These are phyloP conservation scores for Aplocera efformata DNA, from an alignment of 2,888 invertebrate genomes.

Conservation along the genomic window DNA sequence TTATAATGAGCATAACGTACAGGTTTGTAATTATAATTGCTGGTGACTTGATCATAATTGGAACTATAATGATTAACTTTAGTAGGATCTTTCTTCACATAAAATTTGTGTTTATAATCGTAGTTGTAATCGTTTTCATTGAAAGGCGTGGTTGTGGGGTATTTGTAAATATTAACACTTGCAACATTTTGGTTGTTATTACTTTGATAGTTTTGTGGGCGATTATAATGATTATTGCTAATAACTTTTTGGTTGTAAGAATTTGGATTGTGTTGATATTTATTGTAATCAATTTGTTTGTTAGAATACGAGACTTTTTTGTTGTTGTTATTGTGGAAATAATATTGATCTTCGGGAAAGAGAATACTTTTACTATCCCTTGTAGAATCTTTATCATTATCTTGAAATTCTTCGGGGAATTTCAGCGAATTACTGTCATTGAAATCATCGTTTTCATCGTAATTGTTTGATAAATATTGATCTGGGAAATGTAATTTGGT, in stretches of 20 bases:
- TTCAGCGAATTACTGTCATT: constrained; percentile 32
- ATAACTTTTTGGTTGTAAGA: constrained; percentile 5
- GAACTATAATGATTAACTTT: constrained; percentile 3
- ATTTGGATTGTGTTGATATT: neutral
- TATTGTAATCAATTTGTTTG: constrained; percentile 9
- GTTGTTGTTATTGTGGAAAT: constrained; percentile 3
- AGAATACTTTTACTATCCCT: constrained; percentile 33
- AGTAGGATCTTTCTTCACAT: constrained; percentile 32
- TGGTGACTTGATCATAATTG: constrained; percentile 1
- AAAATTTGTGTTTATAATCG: constrained; percentile 39
- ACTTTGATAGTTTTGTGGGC: neutral
- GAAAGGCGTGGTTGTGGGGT: constrained; percentile 19
- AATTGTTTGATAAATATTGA: constrained; percentile 23
- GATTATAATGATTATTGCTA: constrained; percentile 1
- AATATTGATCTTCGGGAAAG: constrained; percentile 29
- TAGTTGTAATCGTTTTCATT: constrained; percentile 37
- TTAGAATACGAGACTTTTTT: constrained; percentile 15
- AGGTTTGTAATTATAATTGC: constrained; percentile 1
- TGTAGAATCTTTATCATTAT: constrained; percentile 21
- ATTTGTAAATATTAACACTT: constrained; percentile 14
- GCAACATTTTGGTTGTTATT: constrained; percentile 16
- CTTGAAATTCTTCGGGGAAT: constrained; percentile 40
- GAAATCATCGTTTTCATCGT: constrained; percentile 22
- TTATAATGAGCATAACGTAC: constrained; percentile 1
- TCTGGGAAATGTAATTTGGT: constrained; percentile 57